Evolutionary conservation across 2,797 vertebrate species (phyloP).

Genomic region (Tadarida brasiliensis): DNA sequence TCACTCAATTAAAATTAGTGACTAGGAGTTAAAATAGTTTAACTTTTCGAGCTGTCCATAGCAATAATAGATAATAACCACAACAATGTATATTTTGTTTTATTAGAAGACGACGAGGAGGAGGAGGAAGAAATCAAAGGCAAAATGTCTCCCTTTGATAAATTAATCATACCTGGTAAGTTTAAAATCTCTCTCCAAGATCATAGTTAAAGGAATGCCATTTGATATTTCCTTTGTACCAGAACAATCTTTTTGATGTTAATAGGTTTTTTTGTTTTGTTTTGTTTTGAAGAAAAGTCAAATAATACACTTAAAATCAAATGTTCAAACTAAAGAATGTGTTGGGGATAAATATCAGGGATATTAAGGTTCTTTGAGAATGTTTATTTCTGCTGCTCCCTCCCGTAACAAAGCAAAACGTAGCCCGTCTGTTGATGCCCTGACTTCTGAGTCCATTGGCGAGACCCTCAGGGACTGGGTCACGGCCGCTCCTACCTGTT

Average conservation of each 20-base stretch:
- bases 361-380: neutral
- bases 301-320: neutral
- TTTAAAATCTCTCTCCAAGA: constrained; percentile 43
- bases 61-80: neutral
- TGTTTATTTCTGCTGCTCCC: neutral
- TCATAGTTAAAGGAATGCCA: constrained; percentile 56
- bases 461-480: neutral
- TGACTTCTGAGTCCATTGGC: neutral
- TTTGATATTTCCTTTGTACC: neutral
- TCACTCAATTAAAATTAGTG: constrained; percentile 18
- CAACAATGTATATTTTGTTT: neutral
- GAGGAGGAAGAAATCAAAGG: constrained; percentile 85
- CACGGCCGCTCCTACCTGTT: neutral
- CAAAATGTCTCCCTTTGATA: constrained; percentile 85
- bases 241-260: neutral
- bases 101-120: constrained; percentile 89
- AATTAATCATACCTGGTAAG: constrained; percentile 92
- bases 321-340: neutral
- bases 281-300: neutral
- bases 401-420: neutral
- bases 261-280: neutral
- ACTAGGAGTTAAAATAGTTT: neutral
- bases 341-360: neutral
- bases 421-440: neutral
- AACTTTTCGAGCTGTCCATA: neutral